These are phyloP conservation scores for Drosophila gaucha DNA, from an alignment of 2,888 invertebrate genomes.

Conservation along the genomic window DNA sequence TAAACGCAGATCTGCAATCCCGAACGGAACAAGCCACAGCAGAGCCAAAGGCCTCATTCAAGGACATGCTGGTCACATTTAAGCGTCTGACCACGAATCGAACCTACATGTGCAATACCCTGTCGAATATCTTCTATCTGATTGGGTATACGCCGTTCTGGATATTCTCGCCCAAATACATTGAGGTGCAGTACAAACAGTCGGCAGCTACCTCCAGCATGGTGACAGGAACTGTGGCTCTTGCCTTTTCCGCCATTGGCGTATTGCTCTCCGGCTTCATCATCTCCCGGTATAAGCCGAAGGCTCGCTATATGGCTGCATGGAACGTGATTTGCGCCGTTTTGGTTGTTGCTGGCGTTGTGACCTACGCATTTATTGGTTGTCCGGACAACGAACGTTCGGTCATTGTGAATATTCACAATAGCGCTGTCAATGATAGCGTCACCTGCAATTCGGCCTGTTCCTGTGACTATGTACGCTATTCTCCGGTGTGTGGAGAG, in stretches of 20 bases:
- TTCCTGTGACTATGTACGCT: conserved; percentile 89
- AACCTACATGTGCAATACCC: conserved; percentile 89
- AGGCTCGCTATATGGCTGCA: conserved; percentile 88
- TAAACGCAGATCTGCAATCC: conserved; percentile 59
- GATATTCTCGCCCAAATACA: conserved; percentile 93
- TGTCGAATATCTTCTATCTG: conserved; percentile 90
- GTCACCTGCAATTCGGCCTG: conserved; percentile 88
- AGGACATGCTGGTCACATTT: conserved; percentile 88
- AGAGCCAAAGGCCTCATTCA: conserved; percentile 84
- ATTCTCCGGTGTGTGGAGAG: conserved; percentile 90
- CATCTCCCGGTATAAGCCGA: conserved; percentile 88
- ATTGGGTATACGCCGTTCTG: conserved; percentile 91
- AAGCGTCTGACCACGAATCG: conserved; percentile 88
- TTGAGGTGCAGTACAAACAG: conserved; percentile 92
- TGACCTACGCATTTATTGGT: conserved; percentile 88
- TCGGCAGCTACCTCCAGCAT: conserved; percentile 89
- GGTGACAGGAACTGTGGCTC: conserved; percentile 88
- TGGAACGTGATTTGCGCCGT: conserved; percentile 89
- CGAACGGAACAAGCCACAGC: conserved; percentile 15
- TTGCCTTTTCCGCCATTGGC: conserved; percentile 89
- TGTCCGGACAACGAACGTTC: conserved; percentile 87
- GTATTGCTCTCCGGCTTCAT: conserved; percentile 88
- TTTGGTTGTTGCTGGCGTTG: conserved; percentile 87
- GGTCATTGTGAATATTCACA: conserved; percentile 83
- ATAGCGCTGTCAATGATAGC: conserved; percentile 63